Evolutionary conservation across 2,113 vertebrate species (phyloP), one percentile per base, ranked within the genome.

Genomic region (Erinaceus europaeus): DNA sequence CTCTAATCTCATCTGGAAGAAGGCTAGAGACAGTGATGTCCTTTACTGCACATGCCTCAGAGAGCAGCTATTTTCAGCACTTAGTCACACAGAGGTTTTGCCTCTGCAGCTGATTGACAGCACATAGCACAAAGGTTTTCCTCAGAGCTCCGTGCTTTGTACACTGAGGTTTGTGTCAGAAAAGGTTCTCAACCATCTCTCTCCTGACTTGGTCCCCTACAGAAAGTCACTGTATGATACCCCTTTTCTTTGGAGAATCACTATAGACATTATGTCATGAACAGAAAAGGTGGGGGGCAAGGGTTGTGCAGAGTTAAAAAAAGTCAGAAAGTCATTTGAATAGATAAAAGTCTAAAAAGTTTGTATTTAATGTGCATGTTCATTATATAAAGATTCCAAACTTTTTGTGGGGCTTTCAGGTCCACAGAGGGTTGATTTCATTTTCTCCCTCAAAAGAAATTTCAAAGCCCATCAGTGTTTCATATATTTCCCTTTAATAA

Each of bases 401-500:
- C 21, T 69, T 81, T 76, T 79, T 14, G 72, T 71, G 34, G n/a
- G 27, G 2, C 6, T 78, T 73, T 57, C 34, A 82, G 34, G 68
- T 50, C 61, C 44, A 50, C 11, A 11, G 52, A 90, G 48, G 72
- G 48, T 17, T 57, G 83, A 55, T 53, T 50, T 90, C 72, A 82
- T 84, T 95, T 84, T 59, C 20, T 59, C 17, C 14, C 65, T 82
- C 21, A 81, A 68, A 82, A 84, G 34, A 84, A 78, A 67, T 71
- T 68, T 71, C 18, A 72, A 23, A 36, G 15, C 40, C 29, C 6
- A 50, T 38, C 44, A 74, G 52, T 85, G 53, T 38, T 79, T 90
- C 65, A 75, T 29, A 67, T 59, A 18, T 5, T 74, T 85, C 52
- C 6, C 18, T 84, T 87, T 76, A 91, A 68, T 73, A 73, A 83